Evolutionary conservation across 35 echinoderm and acorn worm species (phyloP), one percentile per base, ranked within the genome.

Genomic region (Apostichopus parvimensis): DNA sequence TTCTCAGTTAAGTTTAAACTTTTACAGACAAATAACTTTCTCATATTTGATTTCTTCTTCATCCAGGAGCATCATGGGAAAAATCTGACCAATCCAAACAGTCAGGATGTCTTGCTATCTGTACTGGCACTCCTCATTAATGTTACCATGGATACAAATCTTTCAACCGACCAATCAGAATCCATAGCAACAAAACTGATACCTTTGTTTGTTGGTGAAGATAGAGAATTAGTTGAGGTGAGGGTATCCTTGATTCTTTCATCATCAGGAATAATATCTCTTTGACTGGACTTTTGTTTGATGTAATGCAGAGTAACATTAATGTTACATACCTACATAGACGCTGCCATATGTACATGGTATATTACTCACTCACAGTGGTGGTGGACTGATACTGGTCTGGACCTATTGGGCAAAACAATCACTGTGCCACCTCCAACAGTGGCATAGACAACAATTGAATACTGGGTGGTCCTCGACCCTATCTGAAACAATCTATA

Each of bases 111-210:
- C 9, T 57, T 94, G 20, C 81, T 25, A 55, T 71, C 88, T 22
- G 34, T 91, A 14, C 93, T 94, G 8, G 93, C 89, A 73, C 93
- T 94, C 4, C 90, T 94, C 14, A 79, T 94, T 12, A 94, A 94
- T 87, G 53, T 94, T 78, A 55, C 93, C 52, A 53, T 92, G 89
- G 93, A 94, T 77, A 87, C 89, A 9, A 91, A 18, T 79, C 66
- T 82, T 17, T 22, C 93, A 8, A 73, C 86, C 53, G 89, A 83
- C 23, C 81, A 91, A 53, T 82, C 93, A 57, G 88, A 84, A 57
- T 34, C 14, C 13, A 62, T 94, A 57, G 24, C 60, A 9, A 85
- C 83, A 25, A 13, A 79, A 56, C 55, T 70, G 53, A 52, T 73
- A 4, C 15, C 20, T 91, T 92, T 90, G 60, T 53, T 87, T 52